Evolutionary conservation across 1,140 invertebrate genomes (phyloP).

Genomic region (Sinella curviseta): DNA sequence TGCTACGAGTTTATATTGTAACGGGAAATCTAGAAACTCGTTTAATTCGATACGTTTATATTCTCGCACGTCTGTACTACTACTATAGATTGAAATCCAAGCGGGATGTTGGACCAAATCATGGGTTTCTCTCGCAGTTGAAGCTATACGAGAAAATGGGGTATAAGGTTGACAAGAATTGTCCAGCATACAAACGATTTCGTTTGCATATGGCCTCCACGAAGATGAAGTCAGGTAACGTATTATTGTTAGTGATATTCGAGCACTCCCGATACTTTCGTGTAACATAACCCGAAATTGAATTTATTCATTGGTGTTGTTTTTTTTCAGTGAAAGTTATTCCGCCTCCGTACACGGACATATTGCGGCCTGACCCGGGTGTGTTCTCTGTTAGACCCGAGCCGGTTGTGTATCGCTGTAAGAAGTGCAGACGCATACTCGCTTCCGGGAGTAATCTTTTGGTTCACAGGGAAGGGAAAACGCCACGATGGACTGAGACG

Average conservation of each 20-base stretch:
- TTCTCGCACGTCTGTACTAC: background rate
- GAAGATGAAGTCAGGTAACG: conserved; percentile 69
- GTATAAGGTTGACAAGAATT: conserved; percentile 67
- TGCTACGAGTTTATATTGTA: too few relatives aligned
- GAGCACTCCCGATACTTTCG: background rate
- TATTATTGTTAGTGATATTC: background rate
- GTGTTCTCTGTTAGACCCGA: conserved; percentile 72
- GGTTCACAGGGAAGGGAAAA: conserved; percentile 59
- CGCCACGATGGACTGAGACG: conserved; percentile 45
- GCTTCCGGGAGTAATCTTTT: conserved; percentile 76
- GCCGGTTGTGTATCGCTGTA: conserved; percentile 76
- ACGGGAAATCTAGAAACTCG: too few relatives aligned
- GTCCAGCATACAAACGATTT: conserved; percentile 70
- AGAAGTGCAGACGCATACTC: conserved; percentile 71
- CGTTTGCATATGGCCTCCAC: conserved; percentile 75
- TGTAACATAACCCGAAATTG: background rate
- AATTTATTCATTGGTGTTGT: background rate
- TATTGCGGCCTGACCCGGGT: conserved; percentile 78
- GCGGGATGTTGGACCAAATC: conserved; percentile 68
- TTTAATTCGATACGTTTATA: too few relatives aligned
- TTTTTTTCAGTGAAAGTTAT: conserved; percentile 69
- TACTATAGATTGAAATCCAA: conserved; percentile 62
- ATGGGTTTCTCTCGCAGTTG: conserved; percentile 73
- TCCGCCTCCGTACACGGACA: conserved; percentile 71
- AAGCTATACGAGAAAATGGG: conserved; percentile 75